Percentiles rank a stretch among this genome's conserved stretches.
Conservation (phyloP, 2,888 invertebrate species). For the Ormyrus labotus region DNA sequence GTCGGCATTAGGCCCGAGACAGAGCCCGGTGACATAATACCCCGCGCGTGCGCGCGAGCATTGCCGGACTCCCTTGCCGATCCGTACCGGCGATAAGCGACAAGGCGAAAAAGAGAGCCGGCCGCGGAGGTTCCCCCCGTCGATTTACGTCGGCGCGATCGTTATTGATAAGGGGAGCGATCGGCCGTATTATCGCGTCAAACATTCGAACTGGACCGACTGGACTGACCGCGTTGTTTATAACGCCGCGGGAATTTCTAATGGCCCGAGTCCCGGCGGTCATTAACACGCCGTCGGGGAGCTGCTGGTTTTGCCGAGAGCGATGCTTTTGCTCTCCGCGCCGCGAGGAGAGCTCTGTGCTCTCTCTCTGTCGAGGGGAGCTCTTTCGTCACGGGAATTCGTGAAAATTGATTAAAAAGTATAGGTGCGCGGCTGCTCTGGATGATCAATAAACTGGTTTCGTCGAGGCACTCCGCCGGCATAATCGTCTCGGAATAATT, state of each 20-base stretch:
- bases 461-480: too few relatives aligned
- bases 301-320: neutral
- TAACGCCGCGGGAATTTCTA: conserved; percentile 40
- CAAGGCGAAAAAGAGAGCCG: neutral
- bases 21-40: conserved; percentile 37
- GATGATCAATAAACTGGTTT: too few relatives aligned
- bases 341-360: too few relatives aligned
- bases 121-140: conserved; percentile 31
- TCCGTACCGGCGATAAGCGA: conserved; percentile 32
- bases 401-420: too few relatives aligned
- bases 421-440: too few relatives aligned
- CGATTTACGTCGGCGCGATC: conserved; percentile 59
- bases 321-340: too few relatives aligned
- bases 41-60: neutral
- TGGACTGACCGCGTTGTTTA: conserved; percentile 8
- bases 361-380: too few relatives aligned
- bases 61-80: conserved; percentile 6
- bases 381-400: too few relatives aligned
- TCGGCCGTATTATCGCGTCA: conserved; percentile 37
- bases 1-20: neutral
- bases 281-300: conserved; percentile 42
- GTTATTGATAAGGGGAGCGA: conserved; percentile 54
- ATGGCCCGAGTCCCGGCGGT: conserved; percentile 30
- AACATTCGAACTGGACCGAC: conserved; percentile 46
- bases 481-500: too few relatives aligned